These are phyloP conservation scores for Endomychus coccineus DNA, from an alignment of 2,888 invertebrate genomes.

Conservation along the genomic window DNA sequence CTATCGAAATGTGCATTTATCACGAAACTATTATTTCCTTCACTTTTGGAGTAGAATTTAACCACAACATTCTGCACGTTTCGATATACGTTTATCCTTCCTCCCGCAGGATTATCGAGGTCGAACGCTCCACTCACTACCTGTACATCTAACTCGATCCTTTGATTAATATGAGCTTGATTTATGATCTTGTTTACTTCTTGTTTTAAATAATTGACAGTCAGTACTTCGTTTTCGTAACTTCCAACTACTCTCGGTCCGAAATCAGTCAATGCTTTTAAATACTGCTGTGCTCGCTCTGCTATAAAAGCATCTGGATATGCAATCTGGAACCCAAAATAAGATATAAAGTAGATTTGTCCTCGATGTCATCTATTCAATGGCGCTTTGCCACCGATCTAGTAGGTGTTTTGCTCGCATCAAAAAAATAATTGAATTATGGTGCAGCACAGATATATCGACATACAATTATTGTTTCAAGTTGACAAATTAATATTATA, in stretches of 20 bases:
- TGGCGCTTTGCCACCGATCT: too few species aligned
- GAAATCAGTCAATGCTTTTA: constrained; percentile 54
- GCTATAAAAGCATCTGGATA: constrained; percentile 55
- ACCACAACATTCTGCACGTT: constrained; percentile 77
- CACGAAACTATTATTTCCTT: too few species aligned
- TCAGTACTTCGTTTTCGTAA: constrained; percentile 70
- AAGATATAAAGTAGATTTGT: constrained; percentile 5
- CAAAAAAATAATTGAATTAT: too few species aligned
- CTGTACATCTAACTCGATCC: constrained; percentile 61
- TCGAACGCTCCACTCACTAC: constrained; percentile 64
- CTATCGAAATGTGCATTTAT: too few species aligned
- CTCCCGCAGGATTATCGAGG: constrained; percentile 62
- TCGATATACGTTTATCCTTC: constrained; percentile 75
- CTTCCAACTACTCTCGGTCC: constrained; percentile 71
- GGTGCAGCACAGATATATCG: too few species aligned
- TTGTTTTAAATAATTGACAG: constrained; percentile 53
- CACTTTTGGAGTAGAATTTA: too few species aligned
- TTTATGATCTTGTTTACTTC: constrained; percentile 49
- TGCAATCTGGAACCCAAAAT: constrained; percentile 22
- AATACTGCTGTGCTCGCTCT: constrained; percentile 57
- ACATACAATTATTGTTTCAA: too few species aligned
- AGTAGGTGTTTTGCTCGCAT: too few species aligned
- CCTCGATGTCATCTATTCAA: too few species aligned
- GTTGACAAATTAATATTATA: too few species aligned
- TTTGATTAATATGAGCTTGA: constrained; percentile 48